Evolutionary conservation across 2,888 invertebrate species (phyloP).

Genomic region (Synanthedon formicaeformis): DNA sequence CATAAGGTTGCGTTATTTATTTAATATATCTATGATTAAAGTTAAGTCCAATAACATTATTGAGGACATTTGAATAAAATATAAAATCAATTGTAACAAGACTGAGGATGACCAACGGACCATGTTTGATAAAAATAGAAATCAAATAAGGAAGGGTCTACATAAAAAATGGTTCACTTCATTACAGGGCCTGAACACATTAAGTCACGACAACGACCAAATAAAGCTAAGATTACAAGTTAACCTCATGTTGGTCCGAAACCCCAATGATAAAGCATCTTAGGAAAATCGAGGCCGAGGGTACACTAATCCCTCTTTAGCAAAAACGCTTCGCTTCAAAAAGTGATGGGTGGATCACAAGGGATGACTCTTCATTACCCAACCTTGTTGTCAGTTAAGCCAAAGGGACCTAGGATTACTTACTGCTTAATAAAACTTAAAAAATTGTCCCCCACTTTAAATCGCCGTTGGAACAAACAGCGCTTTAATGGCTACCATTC

Average conservation of each 20-base stretch:
- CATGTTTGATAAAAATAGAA: conserved; percentile 16
- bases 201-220: conserved; percentile 60
- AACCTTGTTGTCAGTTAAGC: conserved; percentile 64
- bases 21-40: too few relatives aligned
- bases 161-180: conserved; percentile 59
- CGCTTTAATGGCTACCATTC: too few relatives aligned
- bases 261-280: conserved; percentile 70
- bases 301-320: conserved; percentile 70
- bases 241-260: conserved; percentile 69
- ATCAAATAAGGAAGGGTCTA: conserved; percentile 44
- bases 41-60: too few relatives aligned
- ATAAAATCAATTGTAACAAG: not conserved
- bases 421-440: conserved; percentile 54
- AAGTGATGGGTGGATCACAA: conserved; percentile 66
- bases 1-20: too few relatives aligned
- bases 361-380: conserved; percentile 67
- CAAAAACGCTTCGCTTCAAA: conserved; percentile 70
- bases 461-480: not conserved
- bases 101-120: not conserved
- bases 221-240: conserved; percentile 71
- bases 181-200: conserved; percentile 55
- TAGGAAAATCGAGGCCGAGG: conserved; percentile 63
- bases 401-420: conserved; percentile 58
- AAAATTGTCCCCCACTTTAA: conserved; percentile 36
- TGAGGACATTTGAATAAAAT: not conserved